These are phyloP conservation scores for Cyanistes caeruleus DNA, from an alignment of 2,113 vertebrate species.

Conservation along the genomic window DNA sequence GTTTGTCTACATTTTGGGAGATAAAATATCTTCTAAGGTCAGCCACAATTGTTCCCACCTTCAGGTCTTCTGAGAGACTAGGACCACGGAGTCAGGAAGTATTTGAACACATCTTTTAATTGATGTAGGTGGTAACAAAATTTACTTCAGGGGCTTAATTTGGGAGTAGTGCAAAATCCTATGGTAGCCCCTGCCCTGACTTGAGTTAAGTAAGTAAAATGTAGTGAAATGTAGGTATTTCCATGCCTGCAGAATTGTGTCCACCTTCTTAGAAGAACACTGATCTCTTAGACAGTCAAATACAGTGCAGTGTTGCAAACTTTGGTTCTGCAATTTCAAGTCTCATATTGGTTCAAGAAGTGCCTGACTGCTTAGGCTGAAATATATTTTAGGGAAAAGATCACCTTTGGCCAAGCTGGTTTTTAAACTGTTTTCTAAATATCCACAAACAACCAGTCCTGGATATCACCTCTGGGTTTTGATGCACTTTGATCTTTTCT, in stretches of 20 bases:
- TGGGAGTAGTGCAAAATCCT: not conserved
- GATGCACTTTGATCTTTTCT: not conserved
- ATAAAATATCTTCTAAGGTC: not conserved
- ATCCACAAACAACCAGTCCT: not conserved
- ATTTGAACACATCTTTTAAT: not conserved
- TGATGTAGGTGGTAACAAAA: not conserved
- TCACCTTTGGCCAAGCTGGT: not conserved
- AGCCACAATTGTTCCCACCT: not conserved
- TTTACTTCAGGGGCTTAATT: not conserved
- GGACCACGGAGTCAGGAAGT: not conserved
- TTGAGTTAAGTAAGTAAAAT: not conserved
- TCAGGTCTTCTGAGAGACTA: not conserved
- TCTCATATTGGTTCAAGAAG: not conserved
- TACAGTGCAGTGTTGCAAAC: not conserved
- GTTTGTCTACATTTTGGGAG: not conserved
- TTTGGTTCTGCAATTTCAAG: not conserved
- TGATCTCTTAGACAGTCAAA: not conserved
- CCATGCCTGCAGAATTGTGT: not conserved
- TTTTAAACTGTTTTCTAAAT: not conserved
- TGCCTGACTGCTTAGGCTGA: not conserved
- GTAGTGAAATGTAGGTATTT: not conserved
- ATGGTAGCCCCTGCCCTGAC: rapidly evolving
- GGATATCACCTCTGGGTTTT: not conserved
- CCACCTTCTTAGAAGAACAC: not conserved
- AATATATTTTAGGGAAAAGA: not conserved